These are phyloP conservation scores for Sebastes kiyomatsui DNA, from an alignment of 2,797 vertebrate genomes.

Conservation along the genomic window DNA sequence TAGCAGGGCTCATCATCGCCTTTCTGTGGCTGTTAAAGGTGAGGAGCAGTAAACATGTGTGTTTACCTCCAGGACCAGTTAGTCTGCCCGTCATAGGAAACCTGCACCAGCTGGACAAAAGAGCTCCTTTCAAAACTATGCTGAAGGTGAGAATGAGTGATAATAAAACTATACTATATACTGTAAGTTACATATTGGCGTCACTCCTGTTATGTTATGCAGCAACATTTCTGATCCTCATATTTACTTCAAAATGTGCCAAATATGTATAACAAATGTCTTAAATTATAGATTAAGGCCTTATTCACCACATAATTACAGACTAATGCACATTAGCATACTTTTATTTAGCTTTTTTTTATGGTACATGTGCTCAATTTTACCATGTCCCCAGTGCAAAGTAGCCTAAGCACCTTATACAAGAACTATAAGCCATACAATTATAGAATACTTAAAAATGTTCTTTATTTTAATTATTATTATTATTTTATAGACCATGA, in stretches of 20 bases:
- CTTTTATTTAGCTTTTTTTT: background rate
- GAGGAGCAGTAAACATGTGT: background rate
- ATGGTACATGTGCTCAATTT: background rate
- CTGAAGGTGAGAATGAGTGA: slow-evolving; percentile 53
- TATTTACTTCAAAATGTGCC: background rate
- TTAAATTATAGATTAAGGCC: background rate
- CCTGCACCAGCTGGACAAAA: slow-evolving; percentile 68
- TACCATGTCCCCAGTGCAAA: background rate
- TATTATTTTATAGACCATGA: too few relatives aligned
- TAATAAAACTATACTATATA: too few relatives aligned
- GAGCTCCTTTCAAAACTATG: slow-evolving; percentile 67
- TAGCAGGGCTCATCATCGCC: background rate
- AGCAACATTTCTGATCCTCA: background rate
- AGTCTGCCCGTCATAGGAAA: slow-evolving; percentile 74
- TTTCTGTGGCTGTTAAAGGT: slow-evolving; percentile 44
- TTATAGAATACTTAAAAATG: too few relatives aligned
- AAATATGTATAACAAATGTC: background rate
- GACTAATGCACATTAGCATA: background rate
- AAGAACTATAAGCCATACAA: too few relatives aligned
- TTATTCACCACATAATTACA: background rate
- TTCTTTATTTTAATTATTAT: too few relatives aligned
- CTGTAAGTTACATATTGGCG: too few relatives aligned
- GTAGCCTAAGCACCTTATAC: too few relatives aligned
- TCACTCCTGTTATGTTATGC: background rate
- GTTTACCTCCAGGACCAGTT: slow-evolving; percentile 71